Conservation (phyloP, 2,888 invertebrate genomes). For the Pedicia rivosa region DNA sequence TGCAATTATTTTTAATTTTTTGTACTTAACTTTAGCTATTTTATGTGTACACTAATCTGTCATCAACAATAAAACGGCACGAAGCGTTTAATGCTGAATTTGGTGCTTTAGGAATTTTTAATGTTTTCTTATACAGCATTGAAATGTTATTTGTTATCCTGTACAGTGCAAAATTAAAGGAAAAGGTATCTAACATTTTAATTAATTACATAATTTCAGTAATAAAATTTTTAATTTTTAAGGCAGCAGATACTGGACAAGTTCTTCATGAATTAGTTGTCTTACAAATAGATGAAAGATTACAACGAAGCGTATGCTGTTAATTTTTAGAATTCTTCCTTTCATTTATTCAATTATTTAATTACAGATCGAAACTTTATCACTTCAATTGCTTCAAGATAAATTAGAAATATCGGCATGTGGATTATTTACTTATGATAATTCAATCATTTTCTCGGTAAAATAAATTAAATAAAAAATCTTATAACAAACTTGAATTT, state of each 20-base stretch:
- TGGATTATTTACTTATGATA: not conserved
- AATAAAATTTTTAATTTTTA: not conserved
- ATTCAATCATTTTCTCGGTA: not conserved
- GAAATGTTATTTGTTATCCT: not conserved
- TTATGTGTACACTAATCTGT: not conserved
- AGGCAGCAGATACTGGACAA: slow-evolving; percentile 1
- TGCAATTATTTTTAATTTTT: too few relatives aligned
- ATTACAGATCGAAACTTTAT: slow-evolving; percentile 2
- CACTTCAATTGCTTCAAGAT: not conserved
- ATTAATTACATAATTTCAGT: not conserved
- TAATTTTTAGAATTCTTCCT: not conserved
- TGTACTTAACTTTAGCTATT: slow-evolving; percentile 1
- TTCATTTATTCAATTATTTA: slow-evolving; percentile 1
- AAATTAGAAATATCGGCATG: slow-evolving; percentile 4
- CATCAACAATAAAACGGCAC: not conserved
- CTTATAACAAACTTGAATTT: too few relatives aligned
- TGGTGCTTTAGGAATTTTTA: not conserved
- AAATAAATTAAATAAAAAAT: too few relatives aligned
- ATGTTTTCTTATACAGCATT: not conserved
- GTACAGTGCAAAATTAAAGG: not conserved
- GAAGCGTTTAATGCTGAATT: not conserved
- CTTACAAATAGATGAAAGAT: slow-evolving; percentile 1
- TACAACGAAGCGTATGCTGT: slow-evolving; percentile 2
- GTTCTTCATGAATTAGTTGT: slow-evolving; percentile 1
- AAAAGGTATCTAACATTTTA: not conserved